These are phyloP conservation scores for Odocoileus virginianus DNA, from an alignment of 2,113 vertebrate species.

Conservation along the genomic window DNA sequence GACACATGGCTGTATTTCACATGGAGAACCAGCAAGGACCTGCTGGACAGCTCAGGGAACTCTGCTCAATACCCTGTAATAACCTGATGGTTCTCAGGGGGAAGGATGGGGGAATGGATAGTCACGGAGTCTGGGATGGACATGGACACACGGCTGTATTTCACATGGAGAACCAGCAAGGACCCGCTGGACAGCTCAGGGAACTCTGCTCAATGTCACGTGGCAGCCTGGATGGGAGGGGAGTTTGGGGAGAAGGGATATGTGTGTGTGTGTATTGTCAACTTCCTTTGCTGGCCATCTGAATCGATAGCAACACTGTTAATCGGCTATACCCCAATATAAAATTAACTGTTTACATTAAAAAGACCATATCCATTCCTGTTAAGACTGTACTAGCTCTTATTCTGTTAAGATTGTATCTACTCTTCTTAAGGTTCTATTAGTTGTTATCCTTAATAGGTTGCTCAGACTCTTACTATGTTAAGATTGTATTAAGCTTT, in stretches of 20 bases:
- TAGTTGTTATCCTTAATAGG: fast-evolving
- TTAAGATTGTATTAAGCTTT: not conserved
- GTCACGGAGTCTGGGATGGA: not conserved
- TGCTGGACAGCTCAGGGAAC: fast-evolving
- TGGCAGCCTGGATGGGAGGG: not conserved
- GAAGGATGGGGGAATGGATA: no score
- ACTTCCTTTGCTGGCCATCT: not conserved
- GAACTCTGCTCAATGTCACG: fast-evolving
- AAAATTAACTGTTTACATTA: not conserved
- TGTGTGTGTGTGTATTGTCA: fast-evolving
- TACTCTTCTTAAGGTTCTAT: fast-evolving
- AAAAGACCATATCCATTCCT: not conserved
- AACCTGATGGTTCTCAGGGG: fast-evolving
- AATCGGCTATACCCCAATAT: not conserved
- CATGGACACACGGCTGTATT: fast-evolving
- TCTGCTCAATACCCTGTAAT: no score
- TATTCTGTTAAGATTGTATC: not conserved
- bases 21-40: not conserved
- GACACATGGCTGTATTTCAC: fast-evolving
- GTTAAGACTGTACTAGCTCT: fast-evolving
- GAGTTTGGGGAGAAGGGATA: fast-evolving
- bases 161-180: not conserved
- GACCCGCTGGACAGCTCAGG: fast-evolving
- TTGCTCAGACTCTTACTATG: fast-evolving
- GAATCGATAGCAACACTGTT: not conserved